phyloP scores from a whole-genome alignment of 2,113 vertebrate species.

The Euleptes europaea region DNA sequence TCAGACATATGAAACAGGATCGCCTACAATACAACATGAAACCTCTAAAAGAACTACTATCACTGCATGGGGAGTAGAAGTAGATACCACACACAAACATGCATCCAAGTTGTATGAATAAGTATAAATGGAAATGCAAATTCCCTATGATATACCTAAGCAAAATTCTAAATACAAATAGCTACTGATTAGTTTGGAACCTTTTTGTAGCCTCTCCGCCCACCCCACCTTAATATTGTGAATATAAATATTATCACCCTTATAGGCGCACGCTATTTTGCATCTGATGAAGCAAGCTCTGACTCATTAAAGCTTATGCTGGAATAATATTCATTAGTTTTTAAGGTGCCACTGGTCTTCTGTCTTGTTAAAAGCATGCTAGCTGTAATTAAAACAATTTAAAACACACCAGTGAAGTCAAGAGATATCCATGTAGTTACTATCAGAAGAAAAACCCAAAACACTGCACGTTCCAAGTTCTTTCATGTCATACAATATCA shows the following conservation, averaged over 20 bases:
- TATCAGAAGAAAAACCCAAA: background rate
- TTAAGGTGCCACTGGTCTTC: too few species aligned
- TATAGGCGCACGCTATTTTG: too few species aligned
- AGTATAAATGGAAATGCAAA: background rate
- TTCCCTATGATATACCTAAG: background rate
- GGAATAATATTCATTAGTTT: too few species aligned
- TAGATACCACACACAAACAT: background rate
- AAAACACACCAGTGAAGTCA: background rate
- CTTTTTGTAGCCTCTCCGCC: too few species aligned
- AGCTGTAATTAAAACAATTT: background rate
- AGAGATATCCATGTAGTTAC: background rate
- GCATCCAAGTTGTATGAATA: background rate
- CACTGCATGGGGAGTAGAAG: background rate
- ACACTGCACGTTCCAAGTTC: background rate
- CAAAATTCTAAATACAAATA: too few species aligned
- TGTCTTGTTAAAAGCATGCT: background rate
- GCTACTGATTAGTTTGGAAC: too few species aligned
- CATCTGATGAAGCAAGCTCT: too few species aligned
- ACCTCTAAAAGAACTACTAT: background rate
- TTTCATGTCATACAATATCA: background rate
- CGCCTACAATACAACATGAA: background rate
- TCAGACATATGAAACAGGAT: background rate
- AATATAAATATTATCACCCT: too few species aligned
- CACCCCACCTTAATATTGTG: too few species aligned
- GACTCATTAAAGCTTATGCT: too few species aligned